Evolutionary conservation across 2,888 invertebrate genomes (phyloP).

Genomic region (Atherix ibis): DNA sequence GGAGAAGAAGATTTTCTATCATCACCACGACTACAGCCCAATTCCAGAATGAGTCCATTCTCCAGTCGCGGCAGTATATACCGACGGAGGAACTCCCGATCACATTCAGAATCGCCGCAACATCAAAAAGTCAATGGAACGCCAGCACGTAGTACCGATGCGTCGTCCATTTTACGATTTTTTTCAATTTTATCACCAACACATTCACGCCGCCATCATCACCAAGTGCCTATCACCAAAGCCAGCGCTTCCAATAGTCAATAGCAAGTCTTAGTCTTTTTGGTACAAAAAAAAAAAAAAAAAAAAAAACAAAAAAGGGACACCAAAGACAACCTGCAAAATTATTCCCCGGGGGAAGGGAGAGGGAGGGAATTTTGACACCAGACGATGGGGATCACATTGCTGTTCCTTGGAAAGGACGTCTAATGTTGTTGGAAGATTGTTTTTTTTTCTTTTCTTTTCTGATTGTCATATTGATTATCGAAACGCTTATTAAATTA

Average conservation of each 20-base stretch:
- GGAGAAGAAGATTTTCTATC: slow-evolving; percentile 9
- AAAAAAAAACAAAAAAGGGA: no score
- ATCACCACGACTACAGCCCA: slow-evolving; percentile 25
- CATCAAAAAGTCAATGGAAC: slow-evolving; percentile 22
- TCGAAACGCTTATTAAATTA: no score
- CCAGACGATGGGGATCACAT: no score
- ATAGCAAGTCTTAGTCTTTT: no score
- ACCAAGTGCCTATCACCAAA: neutral
- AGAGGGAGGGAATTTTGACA: no score
- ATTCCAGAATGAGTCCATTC: slow-evolving; percentile 10
- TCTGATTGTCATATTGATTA: no score
- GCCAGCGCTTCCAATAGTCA: neutral
- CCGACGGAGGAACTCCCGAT: slow-evolving; percentile 11
- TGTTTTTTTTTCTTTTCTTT: no score
- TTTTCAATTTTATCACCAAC: slow-evolving; percentile 21
- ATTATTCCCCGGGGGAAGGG: no score
- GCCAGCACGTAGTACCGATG: slow-evolving; percentile 27
- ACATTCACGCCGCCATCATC: neutral
- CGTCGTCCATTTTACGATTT: slow-evolving; percentile 29
- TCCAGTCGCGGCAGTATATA: slow-evolving; percentile 23
- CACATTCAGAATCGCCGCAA: slow-evolving; percentile 3
- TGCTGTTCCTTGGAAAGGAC: no score
- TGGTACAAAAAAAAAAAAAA: no score
- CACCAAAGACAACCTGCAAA: no score
- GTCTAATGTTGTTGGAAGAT: no score